Evolutionary conservation across 1,140 invertebrate genomes (phyloP), one percentile per base, ranked within the genome.

Genomic region (Chrysomallon squamiferum): DNA sequence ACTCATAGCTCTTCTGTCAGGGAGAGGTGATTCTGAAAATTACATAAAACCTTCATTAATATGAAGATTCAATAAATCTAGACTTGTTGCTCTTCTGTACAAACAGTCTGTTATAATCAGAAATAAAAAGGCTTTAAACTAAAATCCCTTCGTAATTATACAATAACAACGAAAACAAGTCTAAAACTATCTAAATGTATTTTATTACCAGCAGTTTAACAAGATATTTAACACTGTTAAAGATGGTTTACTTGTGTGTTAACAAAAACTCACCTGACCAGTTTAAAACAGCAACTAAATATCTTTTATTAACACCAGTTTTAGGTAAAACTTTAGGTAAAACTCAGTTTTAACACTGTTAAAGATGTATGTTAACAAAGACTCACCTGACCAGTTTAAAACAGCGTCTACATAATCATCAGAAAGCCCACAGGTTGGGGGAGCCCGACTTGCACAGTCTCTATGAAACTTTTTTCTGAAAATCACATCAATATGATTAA

Each of bases 381-480:
- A 62, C 63, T 56, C 62, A 72, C 72, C 72, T 67, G 60, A 41
- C 62, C 65, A 66, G 7, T 73, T 72, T 45, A 74, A 64, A 20
- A 76, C 47, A 20, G 65, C 69, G 62, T 93, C 89, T 22, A 96
- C 89, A 75, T 93, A 90, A 83, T 92, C 93, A 50, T 90, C 88
- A 30, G 95, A 93, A 72, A 97, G 86, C 41, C 94, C 93, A 86
- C 95, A 98, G 33, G 93, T 95, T 1, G 94, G 93, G 72, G 93
- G 92, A 69, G 95, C 95, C 88, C 94, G 95, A 29, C 89, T 89
- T 77, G 93, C 92, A 86, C 96, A 98, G 78, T 96, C 93, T 77
- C 91, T 72, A 65, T 84, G 82, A 86, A 95, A 97, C 77, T 94
- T 94, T 86, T 94, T 97, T 67, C 84, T 86, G 60, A 22, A 65